These are phyloP conservation scores for Sebastes reedi DNA, from an alignment of 2,797 vertebrate species.

Conservation along the genomic window DNA sequence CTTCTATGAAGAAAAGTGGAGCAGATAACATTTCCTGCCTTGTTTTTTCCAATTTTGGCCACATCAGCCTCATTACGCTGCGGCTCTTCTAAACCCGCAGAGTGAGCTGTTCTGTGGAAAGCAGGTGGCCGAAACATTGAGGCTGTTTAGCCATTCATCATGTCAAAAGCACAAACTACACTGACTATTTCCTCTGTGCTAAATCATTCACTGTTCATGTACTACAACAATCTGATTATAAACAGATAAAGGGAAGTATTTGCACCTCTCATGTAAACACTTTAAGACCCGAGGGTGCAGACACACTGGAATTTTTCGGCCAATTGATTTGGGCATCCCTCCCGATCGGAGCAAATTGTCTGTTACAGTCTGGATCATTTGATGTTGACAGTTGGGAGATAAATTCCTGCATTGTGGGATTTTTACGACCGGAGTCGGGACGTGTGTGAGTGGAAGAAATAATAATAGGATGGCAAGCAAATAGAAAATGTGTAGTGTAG, in stretches of 20 bases:
- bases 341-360: neutral
- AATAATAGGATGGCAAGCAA: neutral
- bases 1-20: slow-evolving; percentile 8
- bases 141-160: neutral
- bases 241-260: slow-evolving; percentile 6
- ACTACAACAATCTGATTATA: neutral
- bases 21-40: slow-evolving; percentile 26
- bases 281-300: neutral
- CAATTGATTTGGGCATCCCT: slow-evolving; percentile 15
- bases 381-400: slow-evolving; percentile 7
- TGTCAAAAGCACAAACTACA: neutral
- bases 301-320: neutral
- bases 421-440: neutral
- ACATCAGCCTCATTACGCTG: slow-evolving; percentile 12
- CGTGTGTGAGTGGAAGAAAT: neutral
- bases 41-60: slow-evolving; percentile 26
- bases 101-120: slow-evolving; percentile 19
- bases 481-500: neutral
- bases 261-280: neutral
- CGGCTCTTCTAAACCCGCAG: neutral
- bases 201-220: neutral
- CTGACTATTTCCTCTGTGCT: neutral
- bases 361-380: neutral
- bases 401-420: slow-evolving; percentile 14
- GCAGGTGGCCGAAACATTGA: slow-evolving; percentile 16